Conservation (phyloP, 1,140 invertebrate genomes). For the Philaenus spumarius region DNA sequence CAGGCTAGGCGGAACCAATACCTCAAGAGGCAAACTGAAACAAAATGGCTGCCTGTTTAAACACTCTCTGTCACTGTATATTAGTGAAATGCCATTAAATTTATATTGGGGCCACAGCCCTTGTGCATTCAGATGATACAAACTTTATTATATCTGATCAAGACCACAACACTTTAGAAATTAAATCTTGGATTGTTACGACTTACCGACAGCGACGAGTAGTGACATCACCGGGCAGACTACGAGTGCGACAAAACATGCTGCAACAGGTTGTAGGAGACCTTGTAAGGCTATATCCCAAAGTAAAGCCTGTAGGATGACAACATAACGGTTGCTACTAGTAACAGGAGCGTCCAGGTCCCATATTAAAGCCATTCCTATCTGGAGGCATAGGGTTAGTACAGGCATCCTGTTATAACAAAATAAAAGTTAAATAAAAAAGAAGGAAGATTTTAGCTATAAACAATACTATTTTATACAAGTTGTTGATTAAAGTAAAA, state of each 20-base stretch:
- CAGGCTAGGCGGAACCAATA: slow-evolving; percentile 70
- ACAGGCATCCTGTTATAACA: slow-evolving; percentile 74
- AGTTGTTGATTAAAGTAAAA: no score
- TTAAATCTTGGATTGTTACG: no score
- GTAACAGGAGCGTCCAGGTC: slow-evolving; percentile 76
- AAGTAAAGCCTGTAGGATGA: slow-evolving; percentile 70
- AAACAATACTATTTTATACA: no score
- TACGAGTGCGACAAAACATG: slow-evolving; percentile 64
- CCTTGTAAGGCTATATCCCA: slow-evolving; percentile 77
- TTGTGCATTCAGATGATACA: no score
- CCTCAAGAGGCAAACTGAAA: slow-evolving; percentile 63
- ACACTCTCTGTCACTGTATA: no score
- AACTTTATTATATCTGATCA: no score
- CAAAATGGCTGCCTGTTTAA: no score
- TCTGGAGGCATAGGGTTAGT: slow-evolving; percentile 63
- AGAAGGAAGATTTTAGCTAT: no score
- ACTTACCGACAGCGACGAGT: slow-evolving; percentile 60
- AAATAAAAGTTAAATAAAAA: no score
- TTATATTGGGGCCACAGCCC: no score
- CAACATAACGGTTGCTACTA: slow-evolving; percentile 64
- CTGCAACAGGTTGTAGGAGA: slow-evolving; percentile 69
- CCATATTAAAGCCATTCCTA: slow-evolving; percentile 69
- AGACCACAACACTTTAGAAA: no score
- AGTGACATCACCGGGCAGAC: slow-evolving; percentile 71
- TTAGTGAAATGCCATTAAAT: no score